Percentiles rank a stretch among this genome's conserved stretches.
Conservation (phyloP, 2,113 vertebrate genomes). For the Coptodon bakossiorum region DNA sequence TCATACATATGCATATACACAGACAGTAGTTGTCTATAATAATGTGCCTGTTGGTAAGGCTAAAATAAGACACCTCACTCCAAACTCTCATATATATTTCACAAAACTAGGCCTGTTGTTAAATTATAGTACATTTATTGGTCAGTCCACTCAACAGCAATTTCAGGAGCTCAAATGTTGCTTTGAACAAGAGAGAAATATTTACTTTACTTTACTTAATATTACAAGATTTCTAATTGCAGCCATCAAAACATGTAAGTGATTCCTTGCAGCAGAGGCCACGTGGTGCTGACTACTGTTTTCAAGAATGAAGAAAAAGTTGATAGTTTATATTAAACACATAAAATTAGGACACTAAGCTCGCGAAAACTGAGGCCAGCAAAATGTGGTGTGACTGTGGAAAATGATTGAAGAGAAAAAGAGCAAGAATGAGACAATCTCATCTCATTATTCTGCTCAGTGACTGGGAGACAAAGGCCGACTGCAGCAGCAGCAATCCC, state of each 20-base stretch:
- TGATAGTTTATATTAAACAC: not conserved
- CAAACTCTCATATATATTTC: not conserved
- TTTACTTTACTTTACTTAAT: not conserved
- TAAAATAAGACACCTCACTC: not conserved
- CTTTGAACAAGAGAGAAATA: not conserved
- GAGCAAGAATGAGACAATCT: not conserved
- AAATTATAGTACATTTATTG: not conserved
- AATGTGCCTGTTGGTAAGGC: not conserved
- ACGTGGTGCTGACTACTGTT: not conserved
- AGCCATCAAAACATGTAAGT: not conserved
- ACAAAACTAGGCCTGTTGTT: not conserved
- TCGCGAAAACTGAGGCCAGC: not conserved
- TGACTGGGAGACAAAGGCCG: constrained; percentile 16
- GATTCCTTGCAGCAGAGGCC: not conserved
- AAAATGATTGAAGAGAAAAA: not conserved
- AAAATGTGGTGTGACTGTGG: not conserved
- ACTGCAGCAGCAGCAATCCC: constrained; percentile 2
- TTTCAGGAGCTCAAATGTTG: not conserved
- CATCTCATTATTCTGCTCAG: constrained; percentile 27
- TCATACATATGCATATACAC: not conserved
- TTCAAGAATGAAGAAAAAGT: not conserved
- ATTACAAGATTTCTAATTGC: not conserved
- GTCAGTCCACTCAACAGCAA: not conserved
- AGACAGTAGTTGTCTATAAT: not conserved
- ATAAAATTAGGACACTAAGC: not conserved